Evolutionary conservation across 2,797 vertebrate genomes (phyloP).

Genomic region (Phrynocephalus vlangalii): DNA sequence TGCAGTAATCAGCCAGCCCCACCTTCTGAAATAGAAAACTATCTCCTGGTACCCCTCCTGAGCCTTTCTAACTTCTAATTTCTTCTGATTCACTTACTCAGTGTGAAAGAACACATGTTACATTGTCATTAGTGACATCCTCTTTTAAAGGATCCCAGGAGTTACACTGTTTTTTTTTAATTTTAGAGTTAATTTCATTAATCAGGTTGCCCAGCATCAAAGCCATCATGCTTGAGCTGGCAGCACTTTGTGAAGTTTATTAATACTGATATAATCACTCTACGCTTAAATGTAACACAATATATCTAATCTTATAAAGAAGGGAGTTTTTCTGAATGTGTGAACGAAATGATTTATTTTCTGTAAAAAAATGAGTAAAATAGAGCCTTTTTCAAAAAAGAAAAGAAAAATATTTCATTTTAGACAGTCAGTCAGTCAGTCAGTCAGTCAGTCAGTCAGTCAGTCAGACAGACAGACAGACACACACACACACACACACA

Average conservation of each 20-base stretch:
- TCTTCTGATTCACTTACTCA: conserved; percentile 45
- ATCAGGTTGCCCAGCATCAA: conserved; percentile 68
- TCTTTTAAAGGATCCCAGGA: conserved; percentile 75
- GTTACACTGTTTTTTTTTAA: conserved; percentile 69
- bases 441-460: no score
- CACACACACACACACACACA: no score
- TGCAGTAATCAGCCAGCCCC: background rate
- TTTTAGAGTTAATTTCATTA: conserved; percentile 76
- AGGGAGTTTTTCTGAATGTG: conserved; percentile 33
- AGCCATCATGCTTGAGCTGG: conserved; percentile 60
- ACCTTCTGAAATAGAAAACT: background rate
- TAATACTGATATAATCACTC: conserved; percentile 75
- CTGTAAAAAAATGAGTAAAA: conserved; percentile 49
- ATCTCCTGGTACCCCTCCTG: background rate
- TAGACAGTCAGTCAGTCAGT: no score
- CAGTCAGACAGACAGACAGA: no score
- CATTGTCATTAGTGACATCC: conserved; percentile 70
- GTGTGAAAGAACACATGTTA: conserved; percentile 52
- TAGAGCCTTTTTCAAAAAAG: conserved; percentile 31
- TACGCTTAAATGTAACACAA: conserved; percentile 60
- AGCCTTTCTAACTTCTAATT: conserved; percentile 48
- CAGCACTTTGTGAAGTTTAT: conserved; percentile 68
- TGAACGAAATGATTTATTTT: conserved; percentile 42
- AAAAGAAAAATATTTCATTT: background rate
- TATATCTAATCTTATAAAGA: conserved; percentile 67